A percentile compares a stretch with the other conserved stretches of the same genome.
Conservation (phyloP, 2,113 vertebrate genomes). For the Callospermophilus lateralis region DNA sequence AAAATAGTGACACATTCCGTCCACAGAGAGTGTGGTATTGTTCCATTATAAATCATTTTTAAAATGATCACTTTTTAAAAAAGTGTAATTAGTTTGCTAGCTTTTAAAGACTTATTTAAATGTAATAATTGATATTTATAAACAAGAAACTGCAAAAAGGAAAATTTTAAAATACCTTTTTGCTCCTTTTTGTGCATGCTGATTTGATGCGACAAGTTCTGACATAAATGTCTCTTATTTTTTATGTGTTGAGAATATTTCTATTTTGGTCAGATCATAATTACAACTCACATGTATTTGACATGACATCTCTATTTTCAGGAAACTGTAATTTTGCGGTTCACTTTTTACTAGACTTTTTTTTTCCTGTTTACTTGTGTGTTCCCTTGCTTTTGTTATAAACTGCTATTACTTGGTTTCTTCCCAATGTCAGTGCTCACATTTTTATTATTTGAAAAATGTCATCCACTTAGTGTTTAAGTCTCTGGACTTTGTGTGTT, state of each 20-base stretch:
- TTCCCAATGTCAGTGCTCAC: background rate
- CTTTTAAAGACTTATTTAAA: constrained; percentile 29
- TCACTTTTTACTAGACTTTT: background rate
- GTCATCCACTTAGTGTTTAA: background rate
- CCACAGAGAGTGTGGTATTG: background rate
- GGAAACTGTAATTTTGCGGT: background rate
- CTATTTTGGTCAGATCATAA: constrained; percentile 27
- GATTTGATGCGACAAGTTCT: constrained; percentile 54
- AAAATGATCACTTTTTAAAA: constrained; percentile 12
- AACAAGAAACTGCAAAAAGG: background rate
- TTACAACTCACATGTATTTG: constrained; percentile 39
- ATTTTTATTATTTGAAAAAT: constrained; percentile 23
- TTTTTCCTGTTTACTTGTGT: background rate
- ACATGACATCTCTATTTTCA: background rate
- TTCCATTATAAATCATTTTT: constrained; percentile 43
- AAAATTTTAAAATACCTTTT: background rate
- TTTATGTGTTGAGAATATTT: constrained; percentile 23
- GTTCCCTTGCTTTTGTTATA: background rate
- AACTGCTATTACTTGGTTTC: background rate
- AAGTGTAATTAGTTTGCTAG: background rate
- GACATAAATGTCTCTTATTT: constrained; percentile 44
- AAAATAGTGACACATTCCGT: constrained; percentile 9
- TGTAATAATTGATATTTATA: background rate
- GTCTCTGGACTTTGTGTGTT: background rate
- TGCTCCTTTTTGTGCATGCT: background rate